These are phyloP conservation scores for Daubentonia madagascariensis DNA, from an alignment of 2,113 vertebrate genomes.

Conservation along the genomic window DNA sequence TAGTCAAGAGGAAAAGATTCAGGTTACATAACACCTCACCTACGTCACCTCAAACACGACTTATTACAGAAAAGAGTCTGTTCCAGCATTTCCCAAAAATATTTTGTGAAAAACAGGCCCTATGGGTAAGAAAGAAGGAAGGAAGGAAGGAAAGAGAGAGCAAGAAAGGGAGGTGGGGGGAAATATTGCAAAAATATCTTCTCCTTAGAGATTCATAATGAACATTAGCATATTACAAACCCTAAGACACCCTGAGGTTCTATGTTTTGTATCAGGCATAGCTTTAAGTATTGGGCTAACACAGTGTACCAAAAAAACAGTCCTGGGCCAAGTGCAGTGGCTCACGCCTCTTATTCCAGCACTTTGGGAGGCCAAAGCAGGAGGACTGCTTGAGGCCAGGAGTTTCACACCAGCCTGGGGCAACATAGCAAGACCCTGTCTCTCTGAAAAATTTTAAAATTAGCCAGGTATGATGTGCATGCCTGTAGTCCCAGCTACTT, in stretches of 20 bases:
- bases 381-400: no score
- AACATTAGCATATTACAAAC: neutral
- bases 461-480: no score
- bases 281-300: neutral
- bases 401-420: no score
- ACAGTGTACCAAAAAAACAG: neutral
- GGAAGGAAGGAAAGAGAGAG: neutral
- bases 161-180: no score
- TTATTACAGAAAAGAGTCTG: neutral
- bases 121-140: neutral
- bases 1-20: neutral
- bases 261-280: neutral
- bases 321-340: no score
- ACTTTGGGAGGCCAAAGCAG: no score
- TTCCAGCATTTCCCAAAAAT: constrained; percentile 32
- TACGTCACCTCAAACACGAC: constrained; percentile 18
- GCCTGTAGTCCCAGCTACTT: no score
- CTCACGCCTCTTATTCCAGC: no score
- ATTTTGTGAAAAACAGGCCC: constrained; percentile 8
- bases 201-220: neutral
- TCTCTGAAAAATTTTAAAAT: no score
- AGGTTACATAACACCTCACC: constrained; percentile 11
- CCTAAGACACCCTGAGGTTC: neutral
- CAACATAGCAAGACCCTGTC: no score
- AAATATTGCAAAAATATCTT: neutral